Percentiles rank a stretch among this genome's conserved stretches.
phyloP scores from a whole-genome alignment of 2,888 invertebrate genomes.

The Volucella zonaria region DNA sequence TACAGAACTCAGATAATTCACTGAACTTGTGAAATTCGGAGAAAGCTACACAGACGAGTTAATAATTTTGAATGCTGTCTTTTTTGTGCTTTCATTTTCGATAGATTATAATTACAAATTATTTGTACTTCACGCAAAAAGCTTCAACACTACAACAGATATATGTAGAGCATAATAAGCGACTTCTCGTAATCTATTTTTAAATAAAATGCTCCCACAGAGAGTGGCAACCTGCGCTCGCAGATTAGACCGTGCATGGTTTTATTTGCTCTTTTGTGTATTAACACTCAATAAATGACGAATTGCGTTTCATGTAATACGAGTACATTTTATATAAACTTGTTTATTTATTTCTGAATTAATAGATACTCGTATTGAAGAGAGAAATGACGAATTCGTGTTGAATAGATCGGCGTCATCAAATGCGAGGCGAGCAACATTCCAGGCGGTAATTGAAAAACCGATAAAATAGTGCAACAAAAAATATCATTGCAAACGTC shows the following conservation, averaged over 20 bases:
- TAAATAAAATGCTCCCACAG: neutral
- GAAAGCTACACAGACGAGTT: slow-evolving; percentile 17
- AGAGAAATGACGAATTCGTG: too few species aligned
- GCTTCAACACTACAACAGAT: slow-evolving; percentile 20
- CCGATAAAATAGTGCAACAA: too few species aligned
- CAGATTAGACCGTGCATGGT: slow-evolving; percentile 15
- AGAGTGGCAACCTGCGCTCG: neutral
- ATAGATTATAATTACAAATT: slow-evolving; percentile 1
- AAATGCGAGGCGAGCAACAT: too few species aligned
- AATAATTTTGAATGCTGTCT: slow-evolving; percentile 10
- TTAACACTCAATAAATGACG: neutral
- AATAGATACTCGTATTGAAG: neutral
- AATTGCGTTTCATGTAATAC: neutral
- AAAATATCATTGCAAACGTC: too few species aligned
- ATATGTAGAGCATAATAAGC: neutral
- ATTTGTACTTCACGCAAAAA: slow-evolving; percentile 13
- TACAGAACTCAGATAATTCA: slow-evolving; percentile 45
- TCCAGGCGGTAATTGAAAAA: too few species aligned
- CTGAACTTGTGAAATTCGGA: slow-evolving; percentile 62
- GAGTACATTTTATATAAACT: neutral
- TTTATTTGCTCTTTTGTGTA: neutral
- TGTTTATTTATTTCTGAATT: neutral
- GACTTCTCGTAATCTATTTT: slow-evolving; percentile 38
- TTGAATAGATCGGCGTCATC: too few species aligned
- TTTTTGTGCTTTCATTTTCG: slow-evolving; percentile 26